Evolutionary conservation across 2,888 invertebrate species (phyloP).

Genomic region (Drosophila prolongata): DNA sequence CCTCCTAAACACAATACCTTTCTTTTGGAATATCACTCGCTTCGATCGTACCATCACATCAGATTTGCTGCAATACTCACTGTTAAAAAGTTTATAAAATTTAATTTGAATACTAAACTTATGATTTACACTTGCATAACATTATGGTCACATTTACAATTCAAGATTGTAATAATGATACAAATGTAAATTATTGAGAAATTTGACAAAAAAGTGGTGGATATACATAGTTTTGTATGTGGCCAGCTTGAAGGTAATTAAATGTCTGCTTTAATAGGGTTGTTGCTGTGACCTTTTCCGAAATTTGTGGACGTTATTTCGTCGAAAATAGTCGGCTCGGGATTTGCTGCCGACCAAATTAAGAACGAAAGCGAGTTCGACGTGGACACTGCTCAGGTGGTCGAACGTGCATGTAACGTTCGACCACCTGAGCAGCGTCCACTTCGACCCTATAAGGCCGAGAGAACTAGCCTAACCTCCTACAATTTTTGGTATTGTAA

Average conservation of each 20-base stretch:
- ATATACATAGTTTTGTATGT: not conserved
- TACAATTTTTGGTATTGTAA: slow-evolving; percentile 5
- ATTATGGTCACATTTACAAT: too few species aligned
- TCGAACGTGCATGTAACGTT: not conserved
- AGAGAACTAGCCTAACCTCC: not conserved
- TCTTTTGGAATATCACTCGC: too few species aligned
- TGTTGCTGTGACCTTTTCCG: slow-evolving; percentile 28
- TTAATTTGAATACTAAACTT: too few species aligned
- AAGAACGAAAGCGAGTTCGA: not conserved
- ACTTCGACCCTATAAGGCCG: slow-evolving; percentile 6
- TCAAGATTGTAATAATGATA: not conserved
- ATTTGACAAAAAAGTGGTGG: not conserved
- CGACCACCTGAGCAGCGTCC: not conserved
- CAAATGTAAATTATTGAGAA: too few species aligned
- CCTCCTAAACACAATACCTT: too few species aligned
- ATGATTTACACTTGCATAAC: too few species aligned
- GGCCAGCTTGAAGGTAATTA: not conserved
- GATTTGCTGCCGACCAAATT: not conserved
- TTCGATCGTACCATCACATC: too few species aligned
- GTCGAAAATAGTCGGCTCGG: slow-evolving; percentile 32
- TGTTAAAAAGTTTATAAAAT: too few species aligned
- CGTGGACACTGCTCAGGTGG: too few species aligned
- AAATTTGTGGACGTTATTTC: slow-evolving; percentile 38
- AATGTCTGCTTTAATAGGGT: slow-evolving; percentile 39
- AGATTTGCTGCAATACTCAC: too few species aligned